Percentiles rank a stretch among this genome's conserved stretches.
Evolutionary conservation across 2,113 vertebrate genomes (phyloP).

Genomic region (Eclectus roratus): DNA sequence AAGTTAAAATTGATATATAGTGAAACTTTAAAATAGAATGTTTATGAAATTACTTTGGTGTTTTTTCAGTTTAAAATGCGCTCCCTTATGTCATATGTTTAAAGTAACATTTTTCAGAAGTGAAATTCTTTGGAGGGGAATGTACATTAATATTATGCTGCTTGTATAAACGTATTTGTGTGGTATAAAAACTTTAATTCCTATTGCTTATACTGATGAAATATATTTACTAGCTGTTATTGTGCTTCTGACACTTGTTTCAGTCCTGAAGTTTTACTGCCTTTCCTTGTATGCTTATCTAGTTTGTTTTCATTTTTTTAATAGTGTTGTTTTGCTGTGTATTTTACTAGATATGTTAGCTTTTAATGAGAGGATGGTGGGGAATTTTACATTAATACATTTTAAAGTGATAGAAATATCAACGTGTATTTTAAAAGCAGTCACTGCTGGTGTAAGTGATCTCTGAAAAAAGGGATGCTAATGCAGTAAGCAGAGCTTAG

Average conservation of each 20-base stretch:
- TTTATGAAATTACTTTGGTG: neutral
- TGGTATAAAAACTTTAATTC: neutral
- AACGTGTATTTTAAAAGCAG: neutral
- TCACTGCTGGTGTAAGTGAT: neutral
- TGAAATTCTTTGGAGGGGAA: constrained; percentile 15
- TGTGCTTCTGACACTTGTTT: neutral
- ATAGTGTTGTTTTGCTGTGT: neutral
- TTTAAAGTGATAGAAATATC: neutral
- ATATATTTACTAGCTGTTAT: neutral
- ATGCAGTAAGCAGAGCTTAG: neutral
- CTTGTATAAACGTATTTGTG: neutral
- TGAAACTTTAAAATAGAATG: neutral
- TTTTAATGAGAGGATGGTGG: neutral
- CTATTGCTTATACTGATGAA: neutral
- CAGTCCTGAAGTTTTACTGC: neutral
- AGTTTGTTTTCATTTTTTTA: neutral
- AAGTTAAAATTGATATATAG: neutral
- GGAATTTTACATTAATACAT: neutral
- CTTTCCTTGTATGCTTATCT: neutral
- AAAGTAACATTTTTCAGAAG: constrained; percentile 5
- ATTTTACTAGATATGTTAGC: neutral
- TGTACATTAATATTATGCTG: neutral
- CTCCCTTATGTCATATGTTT: neutral
- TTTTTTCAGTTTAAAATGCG: neutral
- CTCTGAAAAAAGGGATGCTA: neutral